Conservation (phyloP, 2,888 invertebrate species). For the Drosophila histrio region DNA sequence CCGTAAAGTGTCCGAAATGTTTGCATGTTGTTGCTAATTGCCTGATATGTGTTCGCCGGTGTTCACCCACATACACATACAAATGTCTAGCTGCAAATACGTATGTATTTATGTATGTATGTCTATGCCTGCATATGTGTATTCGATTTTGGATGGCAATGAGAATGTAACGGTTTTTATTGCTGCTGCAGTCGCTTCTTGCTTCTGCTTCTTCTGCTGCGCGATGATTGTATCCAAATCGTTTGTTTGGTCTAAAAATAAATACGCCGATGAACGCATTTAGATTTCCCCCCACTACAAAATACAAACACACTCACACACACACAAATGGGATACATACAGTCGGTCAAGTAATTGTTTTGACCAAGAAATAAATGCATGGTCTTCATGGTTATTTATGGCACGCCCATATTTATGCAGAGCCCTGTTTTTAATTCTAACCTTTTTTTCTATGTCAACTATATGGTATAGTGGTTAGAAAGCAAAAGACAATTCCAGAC, state of each 20-base stretch:
- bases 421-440: no score
- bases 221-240: constrained; percentile 66
- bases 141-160: constrained; percentile 42
- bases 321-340: constrained; percentile 13
- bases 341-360: no score
- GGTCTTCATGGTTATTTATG: no score
- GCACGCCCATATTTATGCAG: no score
- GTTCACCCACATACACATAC: constrained; percentile 21
- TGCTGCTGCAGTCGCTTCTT: constrained; percentile 15
- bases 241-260: constrained; percentile 78
- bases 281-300: constrained; percentile 57
- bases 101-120: background rate
- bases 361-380: no score
- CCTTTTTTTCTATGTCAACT: no score
- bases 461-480: no score
- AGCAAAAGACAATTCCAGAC: no score
- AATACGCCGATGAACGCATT: constrained; percentile 71
- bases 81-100: background rate
- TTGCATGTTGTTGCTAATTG: constrained; percentile 75
- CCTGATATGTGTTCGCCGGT: constrained; percentile 55
- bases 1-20: constrained; percentile 62
- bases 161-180: constrained; percentile 55
- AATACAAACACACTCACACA: constrained; percentile 16
- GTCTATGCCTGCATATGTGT: background rate
- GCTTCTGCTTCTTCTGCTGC: constrained; percentile 31